phyloP scores from a whole-genome alignment of 2,888 invertebrate species.

The Pseudococcus longispinus region DNA sequence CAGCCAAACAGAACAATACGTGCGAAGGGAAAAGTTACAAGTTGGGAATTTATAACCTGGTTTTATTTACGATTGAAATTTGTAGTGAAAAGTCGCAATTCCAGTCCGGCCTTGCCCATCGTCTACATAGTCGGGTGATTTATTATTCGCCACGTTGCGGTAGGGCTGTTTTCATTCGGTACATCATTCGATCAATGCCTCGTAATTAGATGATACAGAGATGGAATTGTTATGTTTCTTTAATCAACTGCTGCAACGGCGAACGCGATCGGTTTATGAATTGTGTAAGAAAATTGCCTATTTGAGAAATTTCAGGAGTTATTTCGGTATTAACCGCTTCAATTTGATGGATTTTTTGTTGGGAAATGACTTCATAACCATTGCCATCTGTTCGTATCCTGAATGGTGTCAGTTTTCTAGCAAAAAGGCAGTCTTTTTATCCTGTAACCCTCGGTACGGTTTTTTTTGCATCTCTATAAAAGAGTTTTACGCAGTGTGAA shows the following conservation, averaged over 20 bases:
- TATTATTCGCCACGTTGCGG: neutral
- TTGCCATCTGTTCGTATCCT: neutral
- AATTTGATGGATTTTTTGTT: neutral
- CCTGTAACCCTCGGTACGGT: neutral
- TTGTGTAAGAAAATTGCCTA: neutral
- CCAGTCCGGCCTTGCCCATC: neutral
- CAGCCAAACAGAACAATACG: neutral
- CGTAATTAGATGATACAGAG: neutral
- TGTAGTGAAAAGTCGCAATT: neutral
- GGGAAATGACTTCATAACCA: neutral
- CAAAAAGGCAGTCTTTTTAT: neutral
- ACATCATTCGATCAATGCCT: neutral
- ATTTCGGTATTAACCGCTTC: neutral
- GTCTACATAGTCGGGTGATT: neutral
- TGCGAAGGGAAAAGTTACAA: neutral
- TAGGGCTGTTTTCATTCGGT: neutral
- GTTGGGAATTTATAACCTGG: neutral
- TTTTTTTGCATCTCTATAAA: neutral
- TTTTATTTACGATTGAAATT: constrained; percentile 1
- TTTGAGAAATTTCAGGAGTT: neutral
- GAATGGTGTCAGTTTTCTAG: neutral
- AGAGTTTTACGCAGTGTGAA: neutral
- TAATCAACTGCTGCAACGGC: neutral
- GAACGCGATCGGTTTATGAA: neutral
- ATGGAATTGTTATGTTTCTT: neutral